Base-by-base conservation (phyloP, 2,797 vertebrate genomes). In the Takifugu ocellatus region DNA sequence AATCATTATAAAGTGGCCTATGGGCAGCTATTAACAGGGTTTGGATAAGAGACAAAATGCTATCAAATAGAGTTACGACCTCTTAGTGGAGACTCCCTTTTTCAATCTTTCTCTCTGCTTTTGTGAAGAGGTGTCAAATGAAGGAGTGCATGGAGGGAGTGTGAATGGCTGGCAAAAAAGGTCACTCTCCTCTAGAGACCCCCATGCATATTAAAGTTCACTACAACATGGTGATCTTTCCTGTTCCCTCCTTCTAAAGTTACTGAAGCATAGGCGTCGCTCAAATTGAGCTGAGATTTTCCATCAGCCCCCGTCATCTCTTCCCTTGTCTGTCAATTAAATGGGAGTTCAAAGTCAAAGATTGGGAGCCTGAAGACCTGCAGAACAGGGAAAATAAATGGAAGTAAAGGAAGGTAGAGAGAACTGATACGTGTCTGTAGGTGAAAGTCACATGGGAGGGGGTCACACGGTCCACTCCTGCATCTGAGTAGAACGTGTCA, bases 51-150 rank as follows among this genome's bases (percentile, higher is more conserved):
- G 70, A 87, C 82, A 84, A 83, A 84, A 77, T 74, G 72, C 75
- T 77, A 83, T 87, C 78, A 86, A 83, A 84, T 52, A 53, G 66
- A 81, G 76, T 61, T 61, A 75, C 75, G 84, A 84, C 86, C 83
- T 87, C 86, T 82, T 69, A 54, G 70, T 62, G 65, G 61, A 75
- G 65, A 63, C 53, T 63, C 59, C 1, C 59, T 57, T 50, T 55
- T 55, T 70, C 64, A 65, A 58, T 67, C 60, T 52, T 61, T 51
- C 61, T 43, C 56, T 56, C 39, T 11, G 50, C 47, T 61, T 69
- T 46, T 10, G 61, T 46, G 47, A 64, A 69, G 48, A 54, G 61
- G 69, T 10, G 29, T 11, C 11, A 39, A 39, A 44, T 15, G 33
- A 60, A 68, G 33, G 27, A 36, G 61, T 17, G 43, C 16, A 14